Percentiles rank a stretch among this genome's conserved stretches.
These are phyloP conservation scores for Astatotilapia flaviijosephi DNA, from an alignment of 2,113 vertebrate genomes.

Conservation along the genomic window DNA sequence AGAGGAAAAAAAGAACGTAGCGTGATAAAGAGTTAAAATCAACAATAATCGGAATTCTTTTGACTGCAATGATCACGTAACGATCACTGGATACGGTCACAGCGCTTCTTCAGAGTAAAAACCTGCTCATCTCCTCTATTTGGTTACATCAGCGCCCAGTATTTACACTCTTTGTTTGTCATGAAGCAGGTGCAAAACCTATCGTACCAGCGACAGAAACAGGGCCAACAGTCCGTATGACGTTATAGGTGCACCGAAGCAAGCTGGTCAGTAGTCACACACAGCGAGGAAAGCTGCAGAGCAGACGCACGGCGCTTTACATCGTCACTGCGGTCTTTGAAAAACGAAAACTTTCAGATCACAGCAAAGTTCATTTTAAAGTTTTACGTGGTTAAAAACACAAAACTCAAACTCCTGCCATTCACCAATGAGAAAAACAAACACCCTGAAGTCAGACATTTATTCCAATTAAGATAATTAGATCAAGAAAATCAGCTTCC, in stretches of 20 bases:
- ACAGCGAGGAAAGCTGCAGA: not conserved
- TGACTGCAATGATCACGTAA: not conserved
- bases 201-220: not conserved
- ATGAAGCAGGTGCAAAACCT: not conserved
- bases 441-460: not conserved
- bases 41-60: fast-evolving
- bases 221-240: not conserved
- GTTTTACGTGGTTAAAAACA: fast-evolving
- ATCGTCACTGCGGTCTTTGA: fast-evolving
- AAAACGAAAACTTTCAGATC: not conserved
- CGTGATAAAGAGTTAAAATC: not conserved
- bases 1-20: fast-evolving
- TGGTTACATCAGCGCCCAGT: not conserved
- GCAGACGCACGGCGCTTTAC: not conserved
- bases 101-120: not conserved
- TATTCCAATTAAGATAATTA: not conserved
- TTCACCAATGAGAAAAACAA: not conserved
- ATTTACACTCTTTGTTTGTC: not conserved
- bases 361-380: not conserved
- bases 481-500: not conserved
- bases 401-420: not conserved
- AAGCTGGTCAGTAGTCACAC: fast-evolving
- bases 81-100: fast-evolving
- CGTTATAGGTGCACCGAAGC: not conserved
- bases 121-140: not conserved